Evolutionary conservation across 2,797 vertebrate species (phyloP).

Genomic region (Galago senegalensis): DNA sequence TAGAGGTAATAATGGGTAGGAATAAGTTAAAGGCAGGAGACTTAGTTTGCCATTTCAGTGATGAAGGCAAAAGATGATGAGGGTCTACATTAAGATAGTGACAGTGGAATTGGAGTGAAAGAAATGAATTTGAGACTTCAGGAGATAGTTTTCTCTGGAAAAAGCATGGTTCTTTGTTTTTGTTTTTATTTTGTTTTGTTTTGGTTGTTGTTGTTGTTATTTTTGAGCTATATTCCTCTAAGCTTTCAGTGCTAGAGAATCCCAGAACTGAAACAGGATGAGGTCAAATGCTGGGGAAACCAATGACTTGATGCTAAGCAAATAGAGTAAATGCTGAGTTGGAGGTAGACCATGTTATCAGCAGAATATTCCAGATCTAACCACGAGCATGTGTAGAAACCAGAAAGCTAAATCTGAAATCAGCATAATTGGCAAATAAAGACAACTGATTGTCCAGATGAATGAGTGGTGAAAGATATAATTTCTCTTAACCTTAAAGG

Average conservation of each 20-base stretch:
- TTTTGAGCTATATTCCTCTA: slow-evolving; percentile 20
- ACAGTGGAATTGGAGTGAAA: background rate
- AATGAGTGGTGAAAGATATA: slow-evolving; percentile 19
- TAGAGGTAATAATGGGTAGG: background rate
- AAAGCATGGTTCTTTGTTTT: background rate
- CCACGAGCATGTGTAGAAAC: background rate
- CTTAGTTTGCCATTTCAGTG: background rate
- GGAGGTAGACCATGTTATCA: background rate
- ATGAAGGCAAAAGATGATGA: slow-evolving; percentile 4
- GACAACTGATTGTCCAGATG: background rate
- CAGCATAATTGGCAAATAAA: slow-evolving; percentile 14
- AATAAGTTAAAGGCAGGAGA: background rate
- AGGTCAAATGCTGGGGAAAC: background rate
- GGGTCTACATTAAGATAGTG: background rate
- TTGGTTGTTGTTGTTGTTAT: too few relatives aligned
- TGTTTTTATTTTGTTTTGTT: too few relatives aligned
- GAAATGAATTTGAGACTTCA: slow-evolving; percentile 14
- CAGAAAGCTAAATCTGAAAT: slow-evolving; percentile 40
- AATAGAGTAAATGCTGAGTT: slow-evolving; percentile 13
- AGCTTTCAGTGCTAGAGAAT: slow-evolving; percentile 37
- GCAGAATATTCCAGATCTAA: slow-evolving; percentile 23
- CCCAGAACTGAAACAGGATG: background rate
- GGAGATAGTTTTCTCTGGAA: background rate
- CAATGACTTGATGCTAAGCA: background rate
- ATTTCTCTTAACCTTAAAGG: background rate